A percentile compares a stretch with the other conserved stretches of the same genome.
Evolutionary conservation across 2,797 vertebrate genomes (phyloP).

Genomic region (Notolabrus celidotus): DNA sequence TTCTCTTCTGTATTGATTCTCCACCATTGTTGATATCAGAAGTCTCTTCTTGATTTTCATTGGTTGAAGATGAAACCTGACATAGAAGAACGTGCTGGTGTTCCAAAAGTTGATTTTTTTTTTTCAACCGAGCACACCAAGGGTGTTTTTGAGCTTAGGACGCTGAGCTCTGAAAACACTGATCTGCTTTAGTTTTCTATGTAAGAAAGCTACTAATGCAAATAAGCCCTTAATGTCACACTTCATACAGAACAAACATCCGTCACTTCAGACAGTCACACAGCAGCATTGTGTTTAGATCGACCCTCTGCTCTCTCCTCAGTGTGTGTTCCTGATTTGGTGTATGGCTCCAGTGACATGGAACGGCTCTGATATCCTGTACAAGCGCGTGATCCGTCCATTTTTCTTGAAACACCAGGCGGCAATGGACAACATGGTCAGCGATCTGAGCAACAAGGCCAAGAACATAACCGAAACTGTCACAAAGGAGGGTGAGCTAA

Average conservation of each 20-base stretch:
- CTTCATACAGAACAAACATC: background rate
- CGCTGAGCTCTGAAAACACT: too few species aligned
- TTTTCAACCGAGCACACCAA: too few species aligned
- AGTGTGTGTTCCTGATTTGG: conserved; percentile 97
- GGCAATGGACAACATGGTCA: conserved; percentile 87
- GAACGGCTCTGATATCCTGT: conserved; percentile 93
- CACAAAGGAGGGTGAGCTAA: conserved; percentile 87
- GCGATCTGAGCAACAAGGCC: conserved; percentile 84
- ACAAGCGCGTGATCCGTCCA: conserved; percentile 88
- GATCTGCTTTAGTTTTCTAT: too few species aligned
- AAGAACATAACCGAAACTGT: conserved; percentile 82
- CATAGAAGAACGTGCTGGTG: too few species aligned
- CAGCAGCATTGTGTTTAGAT: too few species aligned
- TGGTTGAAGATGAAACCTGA: too few species aligned
- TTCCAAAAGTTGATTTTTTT: too few species aligned
- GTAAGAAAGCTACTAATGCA: too few species aligned
- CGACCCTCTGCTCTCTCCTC: conserved; percentile 25
- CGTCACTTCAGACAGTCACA: background rate
- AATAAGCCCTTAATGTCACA: background rate
- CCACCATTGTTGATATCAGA: too few species aligned
- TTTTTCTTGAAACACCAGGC: conserved; percentile 92
- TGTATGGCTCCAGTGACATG: conserved; percentile 94
- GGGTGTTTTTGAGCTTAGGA: too few species aligned
- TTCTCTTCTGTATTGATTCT: too few species aligned
- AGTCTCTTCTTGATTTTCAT: too few species aligned